Evolutionary conservation across 2,113 vertebrate genomes (phyloP), one percentile per base, ranked within the genome.

Genomic region (Mixornis gularis): DNA sequence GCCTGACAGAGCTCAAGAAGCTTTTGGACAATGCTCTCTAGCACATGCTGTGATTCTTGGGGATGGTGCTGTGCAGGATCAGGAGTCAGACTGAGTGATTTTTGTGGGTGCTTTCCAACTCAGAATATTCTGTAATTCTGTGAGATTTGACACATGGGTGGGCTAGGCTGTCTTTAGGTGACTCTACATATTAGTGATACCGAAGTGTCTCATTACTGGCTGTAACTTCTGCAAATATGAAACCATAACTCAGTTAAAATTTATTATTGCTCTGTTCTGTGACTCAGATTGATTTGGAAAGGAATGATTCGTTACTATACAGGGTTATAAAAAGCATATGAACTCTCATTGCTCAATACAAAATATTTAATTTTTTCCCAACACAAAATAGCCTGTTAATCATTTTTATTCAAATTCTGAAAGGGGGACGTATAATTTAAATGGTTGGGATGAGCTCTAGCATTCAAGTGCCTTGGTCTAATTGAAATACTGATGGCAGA

Each of bases 11-110:
- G 44, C 0, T 59, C 26, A 59, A 17, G 20, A 36, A 51, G 17
- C 2, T 0, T 38, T 32, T 68, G 82, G 14, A 44, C 21, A 44
- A 2, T 32, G 18, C 9, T 8, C 5, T 68, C 0, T 0, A 38
- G 53, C 13, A 6, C 44, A 8, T 1, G 21, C 6, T 66, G 44
- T 66, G 71, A 15, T 17, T 59, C 52, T 26, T 66, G 26, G 43
- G 21, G 21, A 17, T 48, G 1, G 4, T 60, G 3, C 22, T 68
- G 72, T 60, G 38, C 53, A 68, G 22, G 32, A 6, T 2, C 32
- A 7, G 46, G 53, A 44, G 15, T 1, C 22, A 18, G 12, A 38
- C 15, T 38, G 4, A 0, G 2, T 59, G 44, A 7, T 22, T 8
- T 13, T 69, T 38, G 14, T 52, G 53, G 22, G 6, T 44, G 38